Evolutionary conservation across 2,113 vertebrate species (phyloP).

Genomic region (human (Homo sapiens)): DNA sequence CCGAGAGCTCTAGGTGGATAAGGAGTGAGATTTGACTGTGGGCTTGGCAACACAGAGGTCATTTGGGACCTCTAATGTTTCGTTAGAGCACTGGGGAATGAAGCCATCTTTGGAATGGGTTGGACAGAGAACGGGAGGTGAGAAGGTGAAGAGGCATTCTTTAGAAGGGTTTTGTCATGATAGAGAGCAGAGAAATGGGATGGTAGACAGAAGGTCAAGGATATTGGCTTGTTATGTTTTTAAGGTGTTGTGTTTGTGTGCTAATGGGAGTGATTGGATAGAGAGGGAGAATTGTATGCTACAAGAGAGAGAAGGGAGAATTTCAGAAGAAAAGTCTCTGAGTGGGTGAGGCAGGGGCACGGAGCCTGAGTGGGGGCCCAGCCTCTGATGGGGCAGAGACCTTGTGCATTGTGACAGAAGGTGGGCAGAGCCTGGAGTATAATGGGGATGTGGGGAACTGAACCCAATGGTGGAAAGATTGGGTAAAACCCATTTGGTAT

Average conservation of each 20-base stretch:
- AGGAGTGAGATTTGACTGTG: background rate
- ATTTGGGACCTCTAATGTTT: background rate
- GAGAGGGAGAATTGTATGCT: background rate
- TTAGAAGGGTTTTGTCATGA: background rate
- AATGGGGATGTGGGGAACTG: accelerated
- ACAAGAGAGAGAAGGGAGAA: background rate
- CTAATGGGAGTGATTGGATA: background rate
- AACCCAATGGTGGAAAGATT: accelerated
- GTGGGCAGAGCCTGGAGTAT: background rate
- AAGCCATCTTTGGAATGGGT: background rate
- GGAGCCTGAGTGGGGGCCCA: background rate
- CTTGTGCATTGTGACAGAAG: background rate
- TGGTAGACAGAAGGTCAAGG: background rate
- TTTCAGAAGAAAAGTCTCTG: background rate
- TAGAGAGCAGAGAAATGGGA: background rate
- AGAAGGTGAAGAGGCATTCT: background rate
- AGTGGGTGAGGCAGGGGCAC: background rate
- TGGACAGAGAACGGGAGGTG: background rate
- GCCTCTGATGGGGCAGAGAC: background rate
- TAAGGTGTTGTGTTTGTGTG: background rate
- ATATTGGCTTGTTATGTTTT: background rate
- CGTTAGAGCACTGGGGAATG: background rate
- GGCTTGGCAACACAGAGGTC: background rate
- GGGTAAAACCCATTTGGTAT: background rate
- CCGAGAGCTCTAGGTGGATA: background rate